Percentiles rank a stretch among this genome's conserved stretches.
Evolutionary conservation across 2,797 vertebrate genomes (phyloP).

Genomic region (Anguilla anguilla): DNA sequence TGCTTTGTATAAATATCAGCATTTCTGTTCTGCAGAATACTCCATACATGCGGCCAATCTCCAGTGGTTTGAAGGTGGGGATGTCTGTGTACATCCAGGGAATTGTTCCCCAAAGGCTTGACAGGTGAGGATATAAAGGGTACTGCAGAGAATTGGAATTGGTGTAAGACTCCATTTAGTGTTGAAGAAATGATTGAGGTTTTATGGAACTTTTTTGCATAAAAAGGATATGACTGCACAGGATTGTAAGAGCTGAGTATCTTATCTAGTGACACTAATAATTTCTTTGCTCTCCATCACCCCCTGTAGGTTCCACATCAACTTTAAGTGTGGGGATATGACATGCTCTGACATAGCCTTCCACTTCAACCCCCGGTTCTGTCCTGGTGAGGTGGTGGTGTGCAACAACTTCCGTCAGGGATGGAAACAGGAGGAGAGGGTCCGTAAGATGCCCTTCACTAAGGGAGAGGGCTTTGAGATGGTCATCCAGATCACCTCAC

Average conservation of each 20-base stretch:
- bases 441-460: not conserved
- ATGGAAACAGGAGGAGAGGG: not conserved
- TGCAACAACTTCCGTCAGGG: not conserved
- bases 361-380: not conserved
- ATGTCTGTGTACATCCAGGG: constrained; percentile 79
- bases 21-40: constrained; percentile 64
- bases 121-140: constrained; percentile 59
- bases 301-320: not conserved
- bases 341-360: not conserved
- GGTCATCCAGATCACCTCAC: not conserved
- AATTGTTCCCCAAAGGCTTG: constrained; percentile 61
- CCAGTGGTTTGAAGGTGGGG: constrained; percentile 54
- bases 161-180: not conserved
- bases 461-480: not conserved
- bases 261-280: not conserved
- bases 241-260: too few species aligned
- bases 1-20: not conserved
- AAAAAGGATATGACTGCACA: too few species aligned
- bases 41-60: constrained; percentile 74
- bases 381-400: not conserved
- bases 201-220: not conserved
- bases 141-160: not conserved
- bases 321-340: not conserved
- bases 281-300: not conserved
- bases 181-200: not conserved